Base-by-base conservation (phyloP, 1,140 invertebrate species). In the Achatina immaculata region DNA sequence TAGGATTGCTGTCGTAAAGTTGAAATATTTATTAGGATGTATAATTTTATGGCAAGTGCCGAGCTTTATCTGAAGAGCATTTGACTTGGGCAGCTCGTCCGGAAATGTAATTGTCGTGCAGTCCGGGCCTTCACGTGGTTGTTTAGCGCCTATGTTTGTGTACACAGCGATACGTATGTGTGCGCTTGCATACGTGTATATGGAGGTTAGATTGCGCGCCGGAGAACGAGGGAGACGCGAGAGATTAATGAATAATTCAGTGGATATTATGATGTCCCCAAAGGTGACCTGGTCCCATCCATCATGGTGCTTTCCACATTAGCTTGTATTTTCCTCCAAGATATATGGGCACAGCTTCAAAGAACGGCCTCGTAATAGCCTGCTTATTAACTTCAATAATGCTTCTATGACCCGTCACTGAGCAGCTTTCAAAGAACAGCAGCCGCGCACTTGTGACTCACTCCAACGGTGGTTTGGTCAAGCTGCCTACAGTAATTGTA, bases 201-300 rank as follows among this genome's bases (percentile, higher is more conserved):
- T 77, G 36, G 0, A 42, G 24, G 28, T 65, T 21, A 36, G 75
- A 65, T 34, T 58, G 34, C 31, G 24, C 19, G 68, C 2, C 38
- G 1, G 2, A 1, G 68, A 71, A 38, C 9, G 68, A 71, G 36
- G 1, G 68, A 71, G 24, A 71, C 1, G 40, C 24, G 24, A n/a
- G 68, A 71, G n/a, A 62, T 62, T 62, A 62, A 62, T 62, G 58
- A 62, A 62, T 62, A 62, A 62, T 62, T 62, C 58, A 62, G 58
- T 62, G 58, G 58, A 62, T 16, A 62, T 62, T 62, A 62, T 62
- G 58, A 62, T 62, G 58, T 62, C 58, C 58, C 58, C 58, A 62
- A 62, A 62, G 28, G 58, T 62, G 58, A 62, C 28, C 58, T 16
- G 58, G 19, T 62, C 28, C 28, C 58, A 62, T 43, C 51, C 43